These are phyloP conservation scores for Orthonevra nobilis DNA, from an alignment of 2,888 invertebrate species.

Conservation along the genomic window DNA sequence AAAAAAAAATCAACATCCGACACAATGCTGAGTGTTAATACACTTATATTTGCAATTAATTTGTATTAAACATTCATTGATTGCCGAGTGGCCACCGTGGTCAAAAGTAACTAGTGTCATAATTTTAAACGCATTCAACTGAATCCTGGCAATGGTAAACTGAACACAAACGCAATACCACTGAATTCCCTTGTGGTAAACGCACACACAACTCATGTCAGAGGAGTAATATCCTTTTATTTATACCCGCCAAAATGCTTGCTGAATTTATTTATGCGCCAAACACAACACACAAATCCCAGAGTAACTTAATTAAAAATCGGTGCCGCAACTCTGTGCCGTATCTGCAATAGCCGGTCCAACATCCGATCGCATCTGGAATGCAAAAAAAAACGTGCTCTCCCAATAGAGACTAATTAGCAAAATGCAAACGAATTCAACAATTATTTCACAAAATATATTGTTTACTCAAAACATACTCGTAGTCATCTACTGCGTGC, in stretches of 20 bases:
- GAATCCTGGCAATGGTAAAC: neutral
- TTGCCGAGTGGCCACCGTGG: too few species aligned
- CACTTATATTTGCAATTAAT: too few species aligned
- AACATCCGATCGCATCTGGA: too few species aligned
- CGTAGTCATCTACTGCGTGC: neutral
- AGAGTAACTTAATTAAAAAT: slow-evolving; percentile 27
- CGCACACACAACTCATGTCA: too few species aligned
- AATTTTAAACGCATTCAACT: too few species aligned
- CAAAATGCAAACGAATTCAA: slow-evolving; percentile 35
- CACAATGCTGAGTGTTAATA: too few species aligned
- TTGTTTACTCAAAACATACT: slow-evolving; percentile 2
- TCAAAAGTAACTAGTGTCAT: too few species aligned
- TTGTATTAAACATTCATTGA: too few species aligned
- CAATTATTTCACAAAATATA: slow-evolving; percentile 34
- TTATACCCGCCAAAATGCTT: slow-evolving; percentile 4
- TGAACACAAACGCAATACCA: neutral
- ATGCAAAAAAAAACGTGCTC: too few species aligned
- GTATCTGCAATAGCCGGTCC: too few species aligned
- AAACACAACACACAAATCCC: neutral
- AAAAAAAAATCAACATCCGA: too few species aligned
- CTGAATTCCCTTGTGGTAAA: slow-evolving; percentile 16
- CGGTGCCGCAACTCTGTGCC: neutral
- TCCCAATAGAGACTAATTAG: slow-evolving; percentile 40
- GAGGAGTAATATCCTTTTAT: too few species aligned
- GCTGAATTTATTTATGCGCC: neutral